Conservation (phyloP, 1,140 invertebrate species). For the Pseudomyrmex dendroicus region DNA sequence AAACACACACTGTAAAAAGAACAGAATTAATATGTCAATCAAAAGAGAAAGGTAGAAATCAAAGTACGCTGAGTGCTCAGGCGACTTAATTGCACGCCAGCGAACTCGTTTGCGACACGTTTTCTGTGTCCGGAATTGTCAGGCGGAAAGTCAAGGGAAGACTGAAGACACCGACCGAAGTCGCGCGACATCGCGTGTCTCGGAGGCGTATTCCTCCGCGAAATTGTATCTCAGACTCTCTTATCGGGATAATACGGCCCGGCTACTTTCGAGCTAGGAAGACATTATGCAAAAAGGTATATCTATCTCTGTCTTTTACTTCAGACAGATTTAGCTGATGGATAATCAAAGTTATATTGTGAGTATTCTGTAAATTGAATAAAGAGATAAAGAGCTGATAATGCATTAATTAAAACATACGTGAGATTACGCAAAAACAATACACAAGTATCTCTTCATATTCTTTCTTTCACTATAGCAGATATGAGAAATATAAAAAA, state of each 20-base stretch:
- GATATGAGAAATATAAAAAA: too few species aligned
- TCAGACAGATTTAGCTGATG: too few species aligned
- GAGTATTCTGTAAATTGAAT: too few species aligned
- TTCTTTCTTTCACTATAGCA: neutral
- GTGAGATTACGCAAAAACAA: neutral
- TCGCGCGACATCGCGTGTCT: slow-evolving; percentile 80
- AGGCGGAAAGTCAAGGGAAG: slow-evolving; percentile 21
- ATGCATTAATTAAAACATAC: too few species aligned
- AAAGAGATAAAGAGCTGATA: too few species aligned
- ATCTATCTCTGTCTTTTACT: too few species aligned
- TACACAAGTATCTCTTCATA: neutral
- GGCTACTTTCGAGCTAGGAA: slow-evolving; percentile 4
- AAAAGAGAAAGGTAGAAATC: neutral
- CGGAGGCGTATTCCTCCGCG: slow-evolving; percentile 72
- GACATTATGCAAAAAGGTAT: too few species aligned
- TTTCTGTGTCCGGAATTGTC: neutral
- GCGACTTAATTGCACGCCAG: slow-evolving; percentile 15
- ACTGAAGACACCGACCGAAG: slow-evolving; percentile 56
- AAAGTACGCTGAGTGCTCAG: neutral
- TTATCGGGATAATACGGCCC: slow-evolving; percentile 43
- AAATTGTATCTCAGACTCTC: slow-evolving; percentile 54
- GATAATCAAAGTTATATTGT: too few species aligned
- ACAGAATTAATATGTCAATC: slow-evolving; percentile 10
- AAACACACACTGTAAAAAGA: neutral
- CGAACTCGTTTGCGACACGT: neutral